Conservation (phyloP, 2,888 invertebrate species). For the Athalia circularis region DNA sequence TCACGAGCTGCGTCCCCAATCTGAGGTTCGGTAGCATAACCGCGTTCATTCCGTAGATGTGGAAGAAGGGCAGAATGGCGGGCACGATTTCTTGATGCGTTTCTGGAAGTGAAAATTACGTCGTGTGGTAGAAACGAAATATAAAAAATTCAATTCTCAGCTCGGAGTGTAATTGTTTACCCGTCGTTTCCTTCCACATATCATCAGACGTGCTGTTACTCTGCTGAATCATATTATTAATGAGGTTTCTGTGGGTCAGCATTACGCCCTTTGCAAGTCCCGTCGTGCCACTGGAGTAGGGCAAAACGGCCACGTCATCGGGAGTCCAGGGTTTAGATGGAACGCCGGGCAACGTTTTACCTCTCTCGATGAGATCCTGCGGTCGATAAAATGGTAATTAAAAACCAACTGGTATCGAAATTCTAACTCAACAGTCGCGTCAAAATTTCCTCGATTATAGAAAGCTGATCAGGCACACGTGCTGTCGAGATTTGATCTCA, state of each 20-base stretch:
- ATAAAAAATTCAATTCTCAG: conserved; percentile 14
- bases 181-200: conserved; percentile 42
- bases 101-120: conserved; percentile 58
- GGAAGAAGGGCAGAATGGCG: conserved; percentile 76
- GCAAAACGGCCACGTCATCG: conserved; percentile 73
- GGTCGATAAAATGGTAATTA: neutral
- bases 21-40: conserved; percentile 71
- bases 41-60: conserved; percentile 77
- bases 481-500: conserved; percentile 47
- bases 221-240: conserved; percentile 74
- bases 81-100: conserved; percentile 68
- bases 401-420: neutral
- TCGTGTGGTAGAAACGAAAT: too few species aligned
- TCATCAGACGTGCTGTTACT: neutral
- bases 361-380: conserved; percentile 67
- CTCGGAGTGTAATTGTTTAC: conserved; percentile 34
- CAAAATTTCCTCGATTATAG: too few species aligned
- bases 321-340: conserved; percentile 49
- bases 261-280: conserved; percentile 78
- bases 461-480: too few species aligned
- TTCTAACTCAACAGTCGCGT: neutral
- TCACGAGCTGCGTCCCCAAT: conserved; percentile 74
- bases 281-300: conserved; percentile 80
- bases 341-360: conserved; percentile 61
- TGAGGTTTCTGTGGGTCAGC: conserved; percentile 76